Conservation (phyloP, 2,797 vertebrate species). For the Characodon lateralis region DNA sequence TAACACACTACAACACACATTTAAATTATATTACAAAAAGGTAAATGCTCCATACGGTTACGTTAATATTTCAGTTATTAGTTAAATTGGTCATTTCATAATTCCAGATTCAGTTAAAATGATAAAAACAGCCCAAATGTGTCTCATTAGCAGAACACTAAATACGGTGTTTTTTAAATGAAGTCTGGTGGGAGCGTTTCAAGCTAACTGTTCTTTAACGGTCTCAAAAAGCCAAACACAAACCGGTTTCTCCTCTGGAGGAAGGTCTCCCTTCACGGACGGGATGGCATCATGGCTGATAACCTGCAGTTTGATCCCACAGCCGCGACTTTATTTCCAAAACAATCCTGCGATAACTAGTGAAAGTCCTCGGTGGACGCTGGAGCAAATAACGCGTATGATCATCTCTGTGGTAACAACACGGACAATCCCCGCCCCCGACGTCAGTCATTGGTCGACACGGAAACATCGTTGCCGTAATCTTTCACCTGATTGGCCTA, state of each 20-base stretch:
- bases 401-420: slow-evolving; percentile 68
- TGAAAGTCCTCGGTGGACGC: slow-evolving; percentile 40
- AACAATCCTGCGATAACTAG: slow-evolving; percentile 14
- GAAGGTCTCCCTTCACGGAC: slow-evolving; percentile 36
- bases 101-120: neutral
- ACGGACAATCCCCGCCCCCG: slow-evolving; percentile 32
- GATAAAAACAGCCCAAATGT: neutral
- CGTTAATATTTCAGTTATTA: neutral
- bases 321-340: slow-evolving; percentile 4
- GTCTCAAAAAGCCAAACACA: neutral
- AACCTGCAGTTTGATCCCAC: neutral
- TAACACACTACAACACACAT: neutral
- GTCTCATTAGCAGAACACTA: neutral
- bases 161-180: neutral
- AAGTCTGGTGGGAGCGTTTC: slow-evolving; percentile 14
- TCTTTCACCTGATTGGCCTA: slow-evolving; percentile 51
- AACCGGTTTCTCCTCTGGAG: neutral
- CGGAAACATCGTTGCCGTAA: rapidly evolving
- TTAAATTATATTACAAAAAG: neutral
- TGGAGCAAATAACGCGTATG: slow-evolving; percentile 54
- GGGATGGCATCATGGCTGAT: slow-evolving; percentile 20
- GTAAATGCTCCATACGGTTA: neutral
- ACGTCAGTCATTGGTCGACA: slow-evolving; percentile 56
- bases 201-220: slow-evolving; percentile 25
- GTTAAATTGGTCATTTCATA: neutral